These are phyloP conservation scores for Trichogramma evanescens DNA, from an alignment of 2,888 invertebrate species.

Conservation along the genomic window DNA sequence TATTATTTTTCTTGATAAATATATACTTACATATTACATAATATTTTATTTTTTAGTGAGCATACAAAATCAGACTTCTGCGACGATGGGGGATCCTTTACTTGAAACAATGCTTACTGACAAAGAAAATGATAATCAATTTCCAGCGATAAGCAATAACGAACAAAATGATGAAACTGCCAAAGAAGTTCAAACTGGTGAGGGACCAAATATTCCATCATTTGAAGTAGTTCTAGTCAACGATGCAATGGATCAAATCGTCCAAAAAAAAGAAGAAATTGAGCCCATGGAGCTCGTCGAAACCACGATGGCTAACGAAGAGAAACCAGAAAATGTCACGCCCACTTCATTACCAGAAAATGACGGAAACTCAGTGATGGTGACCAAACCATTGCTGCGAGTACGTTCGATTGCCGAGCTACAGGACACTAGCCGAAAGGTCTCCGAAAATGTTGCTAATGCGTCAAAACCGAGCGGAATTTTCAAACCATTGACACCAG, in stretches of 20 bases:
- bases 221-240: constrained; percentile 19
- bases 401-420: constrained; percentile 26
- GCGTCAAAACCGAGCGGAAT: neutral
- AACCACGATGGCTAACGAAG: neutral
- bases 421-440: neutral
- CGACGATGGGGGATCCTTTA: too few relatives aligned
- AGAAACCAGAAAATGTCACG: neutral
- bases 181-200: neutral
- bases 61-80: too few relatives aligned
- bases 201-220: neutral
- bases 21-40: too few relatives aligned
- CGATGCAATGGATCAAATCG: neutral
- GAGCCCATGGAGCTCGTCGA: neutral
- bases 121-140: too few relatives aligned
- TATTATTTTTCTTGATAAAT: too few relatives aligned
- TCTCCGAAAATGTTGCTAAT: too few relatives aligned
- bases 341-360: neutral
- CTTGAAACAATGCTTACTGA: too few relatives aligned
- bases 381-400: constrained; percentile 22
- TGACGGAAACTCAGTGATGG: neutral
- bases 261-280: neutral
- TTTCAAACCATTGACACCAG: neutral
- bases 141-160: too few relatives aligned
- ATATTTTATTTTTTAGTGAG: too few relatives aligned
- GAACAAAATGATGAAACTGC: too few relatives aligned